Percentiles rank a stretch among this genome's conserved stretches.
phyloP scores from a whole-genome alignment of 2,113 vertebrate species.

The Mixornis gularis region DNA sequence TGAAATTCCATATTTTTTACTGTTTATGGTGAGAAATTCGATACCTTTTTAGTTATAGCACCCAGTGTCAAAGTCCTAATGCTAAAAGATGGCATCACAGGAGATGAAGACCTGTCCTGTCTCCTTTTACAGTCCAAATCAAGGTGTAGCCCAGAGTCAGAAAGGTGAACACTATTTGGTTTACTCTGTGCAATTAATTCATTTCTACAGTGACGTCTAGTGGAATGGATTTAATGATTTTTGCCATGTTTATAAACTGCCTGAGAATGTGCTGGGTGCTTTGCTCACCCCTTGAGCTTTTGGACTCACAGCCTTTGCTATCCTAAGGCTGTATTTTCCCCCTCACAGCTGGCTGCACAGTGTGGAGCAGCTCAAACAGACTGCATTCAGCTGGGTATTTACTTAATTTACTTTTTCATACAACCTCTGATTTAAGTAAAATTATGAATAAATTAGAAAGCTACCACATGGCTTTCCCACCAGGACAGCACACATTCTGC shows the following conservation, averaged over 20 bases:
- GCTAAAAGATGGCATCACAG: neutral
- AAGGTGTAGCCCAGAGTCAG: neutral
- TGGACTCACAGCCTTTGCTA: neutral
- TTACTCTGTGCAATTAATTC: neutral
- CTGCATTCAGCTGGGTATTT: constrained; percentile 12
- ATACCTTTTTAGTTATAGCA: neutral
- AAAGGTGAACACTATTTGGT: neutral
- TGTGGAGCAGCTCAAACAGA: neutral
- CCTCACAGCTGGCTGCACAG: neutral
- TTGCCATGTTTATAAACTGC: neutral
- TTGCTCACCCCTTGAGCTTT: neutral
- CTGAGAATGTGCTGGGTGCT: neutral
- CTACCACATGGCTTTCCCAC: neutral
- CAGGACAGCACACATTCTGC: neutral
- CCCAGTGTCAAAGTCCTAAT: neutral
- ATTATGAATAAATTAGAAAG: constrained; percentile 24
- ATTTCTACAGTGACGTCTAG: neutral
- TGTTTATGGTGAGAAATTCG: neutral
- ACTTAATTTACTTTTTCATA: constrained; percentile 30
- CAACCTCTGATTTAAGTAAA: constrained; percentile 1
- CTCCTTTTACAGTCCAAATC: neutral
- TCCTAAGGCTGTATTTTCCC: neutral
- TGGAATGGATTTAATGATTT: constrained; percentile 13
- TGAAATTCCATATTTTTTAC: neutral
- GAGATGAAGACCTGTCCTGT: neutral